phyloP scores from a whole-genome alignment of 2,797 vertebrate species.

The Anas bahamensis region DNA sequence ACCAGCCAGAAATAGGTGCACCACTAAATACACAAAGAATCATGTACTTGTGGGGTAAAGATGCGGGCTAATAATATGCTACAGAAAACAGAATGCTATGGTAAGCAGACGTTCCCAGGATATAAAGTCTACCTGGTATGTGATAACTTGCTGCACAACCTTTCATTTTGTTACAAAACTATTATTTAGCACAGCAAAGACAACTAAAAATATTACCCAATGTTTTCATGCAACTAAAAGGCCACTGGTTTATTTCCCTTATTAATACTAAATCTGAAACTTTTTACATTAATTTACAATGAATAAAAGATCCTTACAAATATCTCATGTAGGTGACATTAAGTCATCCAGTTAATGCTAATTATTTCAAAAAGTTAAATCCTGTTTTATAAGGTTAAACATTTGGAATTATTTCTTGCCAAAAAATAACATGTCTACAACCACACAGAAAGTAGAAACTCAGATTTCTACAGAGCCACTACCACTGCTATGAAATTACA shows the following conservation, averaged over 20 bases:
- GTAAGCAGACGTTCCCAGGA: background rate
- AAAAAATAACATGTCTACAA: conserved; percentile 26
- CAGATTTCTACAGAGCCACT: conserved; percentile 30
- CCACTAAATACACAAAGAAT: background rate
- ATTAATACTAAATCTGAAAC: conserved; percentile 29
- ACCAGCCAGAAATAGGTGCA: background rate
- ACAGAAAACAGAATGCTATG: background rate
- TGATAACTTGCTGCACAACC: background rate
- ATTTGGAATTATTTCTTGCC: background rate
- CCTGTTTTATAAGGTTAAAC: conserved; percentile 5
- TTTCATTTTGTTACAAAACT: background rate
- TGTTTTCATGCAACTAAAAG: conserved; percentile 40
- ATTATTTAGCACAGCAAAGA: background rate
- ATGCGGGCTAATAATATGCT: background rate
- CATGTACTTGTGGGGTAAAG: background rate
- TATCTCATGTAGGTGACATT: background rate
- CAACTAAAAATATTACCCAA: conserved; percentile 4
- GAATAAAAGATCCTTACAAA: background rate
- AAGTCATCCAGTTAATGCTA: background rate
- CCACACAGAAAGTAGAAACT: conserved; percentile 39
- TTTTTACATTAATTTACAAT: conserved; percentile 55
- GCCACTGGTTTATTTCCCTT: conserved; percentile 62
- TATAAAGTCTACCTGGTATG: background rate
- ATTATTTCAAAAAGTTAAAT: conserved; percentile 7
- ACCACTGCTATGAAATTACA: background rate